These are phyloP conservation scores for Drosophila monieri DNA, from an alignment of 2,888 invertebrate species.

Conservation along the genomic window DNA sequence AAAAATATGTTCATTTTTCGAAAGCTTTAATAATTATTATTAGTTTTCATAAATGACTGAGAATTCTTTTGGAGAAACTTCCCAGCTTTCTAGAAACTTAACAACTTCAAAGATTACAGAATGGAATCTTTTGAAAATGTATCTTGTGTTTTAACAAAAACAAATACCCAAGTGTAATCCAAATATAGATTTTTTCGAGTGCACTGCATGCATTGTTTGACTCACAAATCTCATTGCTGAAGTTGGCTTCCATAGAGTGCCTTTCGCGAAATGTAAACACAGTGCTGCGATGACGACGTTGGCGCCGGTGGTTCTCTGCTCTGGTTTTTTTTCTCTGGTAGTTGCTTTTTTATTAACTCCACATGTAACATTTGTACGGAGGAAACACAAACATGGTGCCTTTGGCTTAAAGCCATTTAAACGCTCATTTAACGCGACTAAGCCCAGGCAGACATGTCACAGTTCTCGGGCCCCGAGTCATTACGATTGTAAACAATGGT, in stretches of 20 bases:
- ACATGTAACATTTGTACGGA: conserved; percentile 17
- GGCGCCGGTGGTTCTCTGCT: conserved; percentile 24
- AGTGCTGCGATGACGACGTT: conserved; percentile 10
- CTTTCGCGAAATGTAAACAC: conserved; percentile 31
- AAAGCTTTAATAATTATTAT: neutral
- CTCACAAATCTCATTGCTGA: conserved; percentile 30
- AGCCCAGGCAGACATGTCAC: conserved; percentile 42
- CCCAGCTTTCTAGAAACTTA: neutral
- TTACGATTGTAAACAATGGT: conserved; percentile 41
- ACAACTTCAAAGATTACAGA: neutral
- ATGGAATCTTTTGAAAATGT: neutral
- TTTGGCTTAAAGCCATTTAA: conserved; percentile 45
- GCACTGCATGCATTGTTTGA: conserved; percentile 10
- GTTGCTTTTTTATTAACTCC: conserved; percentile 22
- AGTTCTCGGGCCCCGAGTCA: conserved; percentile 46
- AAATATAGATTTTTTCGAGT: neutral
- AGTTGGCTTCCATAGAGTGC: conserved; percentile 24
- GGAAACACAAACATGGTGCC: conserved; percentile 22
- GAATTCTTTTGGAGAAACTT: conserved; percentile 1
- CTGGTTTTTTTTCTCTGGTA: conserved; percentile 3
- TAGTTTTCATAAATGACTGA: neutral
- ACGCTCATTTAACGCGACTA: conserved; percentile 47
- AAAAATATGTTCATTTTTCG: neutral
- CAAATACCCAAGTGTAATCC: neutral
- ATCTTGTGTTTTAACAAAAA: neutral